Evolutionary conservation across 2,888 invertebrate species (phyloP).

Genomic region (Ceriagrion tenellum): DNA sequence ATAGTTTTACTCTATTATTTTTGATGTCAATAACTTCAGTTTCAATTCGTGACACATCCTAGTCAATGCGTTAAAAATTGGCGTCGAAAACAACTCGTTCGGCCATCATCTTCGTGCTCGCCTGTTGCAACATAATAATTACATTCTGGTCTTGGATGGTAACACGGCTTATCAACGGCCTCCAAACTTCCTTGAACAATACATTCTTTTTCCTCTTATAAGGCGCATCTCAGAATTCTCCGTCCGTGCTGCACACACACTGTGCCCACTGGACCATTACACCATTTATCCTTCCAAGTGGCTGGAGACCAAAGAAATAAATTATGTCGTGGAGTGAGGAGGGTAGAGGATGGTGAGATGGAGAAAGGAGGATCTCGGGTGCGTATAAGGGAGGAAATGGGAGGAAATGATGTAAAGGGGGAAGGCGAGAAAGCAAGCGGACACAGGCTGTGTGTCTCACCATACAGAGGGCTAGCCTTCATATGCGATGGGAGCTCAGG

Average conservation of each 20-base stretch:
- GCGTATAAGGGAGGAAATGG: neutral
- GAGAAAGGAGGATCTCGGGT: neutral
- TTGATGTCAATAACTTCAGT: no score
- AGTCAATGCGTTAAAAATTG: no score
- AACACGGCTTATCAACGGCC: no score
- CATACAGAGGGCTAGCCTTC: neutral
- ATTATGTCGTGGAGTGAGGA: neutral
- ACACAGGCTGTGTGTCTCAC: no score
- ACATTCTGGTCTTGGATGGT: no score
- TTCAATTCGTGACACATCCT: no score
- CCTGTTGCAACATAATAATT: no score
- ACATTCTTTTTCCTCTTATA: no score
- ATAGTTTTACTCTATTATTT: no score
- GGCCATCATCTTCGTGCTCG: no score
- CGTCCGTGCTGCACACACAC: neutral
- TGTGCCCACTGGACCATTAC: conserved; percentile 42
- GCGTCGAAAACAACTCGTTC: no score
- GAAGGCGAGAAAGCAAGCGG: neutral
- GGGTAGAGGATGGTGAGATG: neutral
- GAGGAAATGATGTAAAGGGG: neutral
- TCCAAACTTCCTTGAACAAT: no score
- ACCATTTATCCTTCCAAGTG: conserved; percentile 41
- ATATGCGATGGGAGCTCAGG: neutral
- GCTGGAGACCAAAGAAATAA: conserved; percentile 29
- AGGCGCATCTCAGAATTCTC: neutral